A percentile compares a stretch with the other conserved stretches of the same genome.
Evolutionary conservation across 2,797 vertebrate species (phyloP).

Genomic region (Periparus ater): DNA sequence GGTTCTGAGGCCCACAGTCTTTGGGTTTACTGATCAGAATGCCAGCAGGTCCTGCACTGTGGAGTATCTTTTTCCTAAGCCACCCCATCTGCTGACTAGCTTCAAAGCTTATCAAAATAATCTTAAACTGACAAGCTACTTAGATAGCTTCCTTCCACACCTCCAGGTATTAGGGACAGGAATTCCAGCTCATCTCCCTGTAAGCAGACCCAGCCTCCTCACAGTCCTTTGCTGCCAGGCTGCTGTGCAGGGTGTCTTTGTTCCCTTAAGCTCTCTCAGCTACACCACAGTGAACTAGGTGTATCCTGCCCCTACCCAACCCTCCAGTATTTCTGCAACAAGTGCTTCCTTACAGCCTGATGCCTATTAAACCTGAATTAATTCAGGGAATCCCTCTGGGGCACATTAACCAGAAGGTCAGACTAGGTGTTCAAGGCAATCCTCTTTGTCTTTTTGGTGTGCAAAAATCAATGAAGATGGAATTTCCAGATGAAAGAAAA

Average conservation of each 20-base stretch:
- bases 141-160: background rate
- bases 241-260: background rate
- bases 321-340: background rate
- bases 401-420: background rate
- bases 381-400: background rate
- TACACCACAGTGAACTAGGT: background rate
- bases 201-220: background rate
- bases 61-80: background rate
- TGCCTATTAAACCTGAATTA: background rate
- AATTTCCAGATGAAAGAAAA: background rate
- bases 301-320: background rate
- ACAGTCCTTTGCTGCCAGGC: background rate
- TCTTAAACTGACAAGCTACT: background rate
- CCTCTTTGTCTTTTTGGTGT: background rate
- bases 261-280: background rate
- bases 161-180: background rate
- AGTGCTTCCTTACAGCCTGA: background rate
- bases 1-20: background rate
- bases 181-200: background rate
- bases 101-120: slow-evolving; percentile 1
- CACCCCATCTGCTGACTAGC: background rate
- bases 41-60: background rate
- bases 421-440: background rate
- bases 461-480: background rate
- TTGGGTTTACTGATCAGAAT: background rate